Evolutionary conservation across 2,888 invertebrate species (phyloP).

Genomic region (Pollenia labialis): DNA sequence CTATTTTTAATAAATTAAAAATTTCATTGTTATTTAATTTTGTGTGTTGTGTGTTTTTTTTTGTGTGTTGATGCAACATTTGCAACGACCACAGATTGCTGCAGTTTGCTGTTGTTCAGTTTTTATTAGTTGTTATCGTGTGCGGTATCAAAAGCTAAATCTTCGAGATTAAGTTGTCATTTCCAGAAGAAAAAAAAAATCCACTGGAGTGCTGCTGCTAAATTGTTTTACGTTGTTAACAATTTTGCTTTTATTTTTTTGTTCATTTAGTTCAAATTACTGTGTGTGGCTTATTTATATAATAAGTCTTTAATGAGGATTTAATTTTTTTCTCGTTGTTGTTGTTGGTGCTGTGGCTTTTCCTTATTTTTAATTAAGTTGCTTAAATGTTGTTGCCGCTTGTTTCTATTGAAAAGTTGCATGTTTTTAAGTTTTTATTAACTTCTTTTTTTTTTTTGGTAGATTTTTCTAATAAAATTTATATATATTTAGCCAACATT

Average conservation of each 20-base stretch:
- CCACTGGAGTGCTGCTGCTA: conserved; percentile 40
- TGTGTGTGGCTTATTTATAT: conserved; percentile 62
- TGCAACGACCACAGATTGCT: conserved; percentile 40
- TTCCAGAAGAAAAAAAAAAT: conserved; percentile 33
- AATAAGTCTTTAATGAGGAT: conserved; percentile 70
- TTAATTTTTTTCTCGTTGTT: conserved; percentile 61
- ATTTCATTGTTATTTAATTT: conserved; percentile 67
- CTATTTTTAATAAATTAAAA: conserved; percentile 72
- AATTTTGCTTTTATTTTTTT: conserved; percentile 6
- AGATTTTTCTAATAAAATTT: conserved; percentile 63
- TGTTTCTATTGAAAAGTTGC: conserved; percentile 55
- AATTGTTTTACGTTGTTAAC: conserved; percentile 50
- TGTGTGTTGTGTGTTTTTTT: background rate
- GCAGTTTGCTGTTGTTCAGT: conserved; percentile 59
- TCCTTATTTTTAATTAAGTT: conserved; percentile 67
- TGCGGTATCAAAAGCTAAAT: conserved; percentile 71
- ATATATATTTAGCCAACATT: conserved; percentile 23
- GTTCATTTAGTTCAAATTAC: conserved; percentile 24
- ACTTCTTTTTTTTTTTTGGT: conserved; percentile 1
- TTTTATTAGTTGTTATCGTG: conserved; percentile 73
- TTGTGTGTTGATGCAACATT: background rate
- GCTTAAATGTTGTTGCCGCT: conserved; percentile 51
- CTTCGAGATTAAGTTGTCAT: conserved; percentile 72
- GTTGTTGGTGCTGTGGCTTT: conserved; percentile 4
- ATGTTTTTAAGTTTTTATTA: conserved; percentile 50